Conservation (phyloP, 2,113 vertebrate genomes). For the Periophthalmodon schlosseri region DNA sequence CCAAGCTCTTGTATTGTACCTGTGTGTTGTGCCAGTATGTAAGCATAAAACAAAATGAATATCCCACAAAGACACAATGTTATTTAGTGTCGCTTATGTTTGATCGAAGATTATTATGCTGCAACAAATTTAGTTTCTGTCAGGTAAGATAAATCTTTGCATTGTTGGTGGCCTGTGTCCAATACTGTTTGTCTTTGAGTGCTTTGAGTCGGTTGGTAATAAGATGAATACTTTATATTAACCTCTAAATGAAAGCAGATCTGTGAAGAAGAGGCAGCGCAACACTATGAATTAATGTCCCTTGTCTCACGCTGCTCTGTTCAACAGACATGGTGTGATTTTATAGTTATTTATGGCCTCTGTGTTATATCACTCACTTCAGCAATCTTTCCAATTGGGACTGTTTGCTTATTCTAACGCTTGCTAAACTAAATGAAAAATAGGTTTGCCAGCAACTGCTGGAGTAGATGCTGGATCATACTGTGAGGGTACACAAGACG, state of each 20-base stretch:
- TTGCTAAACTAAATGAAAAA: neutral
- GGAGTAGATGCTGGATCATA: neutral
- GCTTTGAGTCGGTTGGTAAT: neutral
- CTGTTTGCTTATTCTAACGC: constrained; percentile 8
- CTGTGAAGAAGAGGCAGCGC: constrained; percentile 8
- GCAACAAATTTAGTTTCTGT: constrained; percentile 4
- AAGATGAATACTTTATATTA: constrained; percentile 16
- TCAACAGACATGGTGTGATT: constrained; percentile 3
- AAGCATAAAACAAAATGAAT: neutral
- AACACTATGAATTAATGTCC: constrained; percentile 9
- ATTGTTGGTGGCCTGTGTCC: constrained; percentile 9
- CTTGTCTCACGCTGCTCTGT: neutral
- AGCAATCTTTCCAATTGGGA: constrained; percentile 4
- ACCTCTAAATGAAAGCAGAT: constrained; percentile 4
- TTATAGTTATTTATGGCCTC: constrained; percentile 12
- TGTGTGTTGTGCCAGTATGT: neutral
- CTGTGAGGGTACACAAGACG: neutral
- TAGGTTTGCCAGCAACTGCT: neutral
- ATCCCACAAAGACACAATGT: neutral
- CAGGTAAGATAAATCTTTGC: constrained; percentile 6
- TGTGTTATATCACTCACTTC: constrained; percentile 5
- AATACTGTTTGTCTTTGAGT: constrained; percentile 7
- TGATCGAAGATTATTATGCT: constrained; percentile 5
- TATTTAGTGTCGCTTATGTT: constrained; percentile 5
- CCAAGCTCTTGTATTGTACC: neutral